Conservation (phyloP, 37 sponge, comb jelly and placozoan genomes). For the Geodia barretti region DNA sequence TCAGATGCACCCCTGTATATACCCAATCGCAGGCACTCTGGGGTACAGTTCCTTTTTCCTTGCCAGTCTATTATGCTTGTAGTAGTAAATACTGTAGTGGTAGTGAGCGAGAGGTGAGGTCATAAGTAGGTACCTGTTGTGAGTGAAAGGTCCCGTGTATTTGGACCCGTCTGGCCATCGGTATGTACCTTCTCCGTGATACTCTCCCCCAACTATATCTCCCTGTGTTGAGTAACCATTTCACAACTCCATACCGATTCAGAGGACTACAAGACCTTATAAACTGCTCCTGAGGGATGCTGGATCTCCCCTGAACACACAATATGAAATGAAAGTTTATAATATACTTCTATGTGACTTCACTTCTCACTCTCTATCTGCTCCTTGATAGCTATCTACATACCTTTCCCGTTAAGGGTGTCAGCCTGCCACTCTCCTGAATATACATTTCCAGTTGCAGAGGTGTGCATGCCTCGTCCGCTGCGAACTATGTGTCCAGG, state of each 20-base stretch:
- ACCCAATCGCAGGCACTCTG: too few species aligned
- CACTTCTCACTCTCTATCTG: not conserved
- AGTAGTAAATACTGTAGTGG: too few species aligned
- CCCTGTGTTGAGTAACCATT: constrained; percentile 34
- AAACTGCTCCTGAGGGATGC: constrained; percentile 29
- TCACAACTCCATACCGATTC: not conserved
- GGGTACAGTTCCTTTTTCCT: too few species aligned
- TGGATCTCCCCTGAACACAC: constrained; percentile 8
- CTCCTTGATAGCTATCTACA: constrained; percentile 1
- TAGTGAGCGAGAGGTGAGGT: too few species aligned
- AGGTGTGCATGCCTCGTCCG: constrained; percentile 60
- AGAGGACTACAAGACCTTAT: constrained; percentile 13
- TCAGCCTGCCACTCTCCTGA: constrained; percentile 66
- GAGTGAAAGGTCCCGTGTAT: constrained; percentile 48
- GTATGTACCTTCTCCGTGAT: constrained; percentile 61
- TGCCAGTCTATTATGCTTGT: too few species aligned
- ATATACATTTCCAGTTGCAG: constrained; percentile 47
- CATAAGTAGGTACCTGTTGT: constrained; percentile 55
- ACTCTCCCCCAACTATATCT: constrained; percentile 54
- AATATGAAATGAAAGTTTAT: not conserved
- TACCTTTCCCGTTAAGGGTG: constrained; percentile 56
- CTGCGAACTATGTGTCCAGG: constrained; percentile 39
- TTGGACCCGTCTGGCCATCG: constrained; percentile 67
- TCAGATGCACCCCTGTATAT: too few species aligned
- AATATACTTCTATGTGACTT: too few species aligned